A percentile compares a stretch with the other conserved stretches of the same genome.
Evolutionary conservation across 2,113 vertebrate species (phyloP).

Genomic region (Argyrosomus japonicus): DNA sequence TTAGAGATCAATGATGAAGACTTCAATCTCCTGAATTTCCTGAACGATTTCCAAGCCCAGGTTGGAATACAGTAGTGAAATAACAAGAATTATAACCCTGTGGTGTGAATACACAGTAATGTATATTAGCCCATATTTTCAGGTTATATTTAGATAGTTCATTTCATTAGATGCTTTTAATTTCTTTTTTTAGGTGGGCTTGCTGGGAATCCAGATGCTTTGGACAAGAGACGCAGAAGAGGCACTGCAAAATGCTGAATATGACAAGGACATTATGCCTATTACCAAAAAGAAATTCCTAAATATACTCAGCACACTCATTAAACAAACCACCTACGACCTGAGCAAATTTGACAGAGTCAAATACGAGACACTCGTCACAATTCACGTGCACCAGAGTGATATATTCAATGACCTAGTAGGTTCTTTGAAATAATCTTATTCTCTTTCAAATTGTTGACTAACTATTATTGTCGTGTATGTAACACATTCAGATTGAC

Average conservation of each 20-base stretch:
- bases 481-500: neutral
- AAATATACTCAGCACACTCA: slow-evolving; percentile 86
- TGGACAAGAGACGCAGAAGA: slow-evolving; percentile 91
- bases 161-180: neutral
- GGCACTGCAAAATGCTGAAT: slow-evolving; percentile 85
- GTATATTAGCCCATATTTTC: neutral
- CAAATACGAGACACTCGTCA: slow-evolving; percentile 92
- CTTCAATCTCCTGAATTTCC: slow-evolving; percentile 87
- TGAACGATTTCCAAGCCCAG: slow-evolving; percentile 89
- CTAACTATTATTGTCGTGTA: neutral
- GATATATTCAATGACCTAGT: slow-evolving; percentile 94
- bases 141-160: neutral
- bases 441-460: neutral
- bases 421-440: slow-evolving; percentile 42
- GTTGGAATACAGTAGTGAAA: slow-evolving; percentile 69
- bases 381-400: slow-evolving; percentile 92
- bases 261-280: slow-evolving; percentile 88
- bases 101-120: neutral
- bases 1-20: slow-evolving; percentile 86
- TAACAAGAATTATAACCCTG: no score
- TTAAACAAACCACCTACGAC: slow-evolving; percentile 88
- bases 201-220: slow-evolving; percentile 91
- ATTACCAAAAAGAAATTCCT: slow-evolving; percentile 87
- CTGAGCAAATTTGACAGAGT: slow-evolving; percentile 88
- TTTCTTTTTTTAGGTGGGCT: slow-evolving; percentile 84